A percentile compares a stretch with the other conserved stretches of the same genome.
Conservation (phyloP, 2,888 invertebrate species). For the Bhutanitis thaidina region DNA sequence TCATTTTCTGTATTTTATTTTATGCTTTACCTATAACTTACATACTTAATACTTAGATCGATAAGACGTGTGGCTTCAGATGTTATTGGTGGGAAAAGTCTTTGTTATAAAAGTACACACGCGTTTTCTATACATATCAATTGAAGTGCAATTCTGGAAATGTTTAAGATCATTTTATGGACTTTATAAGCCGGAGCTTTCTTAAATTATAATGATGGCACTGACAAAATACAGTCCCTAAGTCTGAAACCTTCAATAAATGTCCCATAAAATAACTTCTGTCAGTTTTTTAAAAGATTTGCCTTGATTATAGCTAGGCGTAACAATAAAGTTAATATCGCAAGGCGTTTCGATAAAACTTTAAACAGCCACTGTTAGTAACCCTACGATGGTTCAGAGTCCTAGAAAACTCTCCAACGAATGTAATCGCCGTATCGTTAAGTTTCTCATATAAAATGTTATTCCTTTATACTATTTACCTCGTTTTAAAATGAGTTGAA, state of each 20-base stretch:
- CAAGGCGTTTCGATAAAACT: background rate
- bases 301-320: constrained; percentile 1
- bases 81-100: constrained; percentile 76
- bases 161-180: constrained; percentile 29
- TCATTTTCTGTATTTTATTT: constrained; percentile 56
- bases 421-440: background rate
- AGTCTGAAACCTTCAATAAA: constrained; percentile 4
- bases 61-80: constrained; percentile 73
- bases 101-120: constrained; percentile 58
- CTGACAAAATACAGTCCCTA: constrained; percentile 46
- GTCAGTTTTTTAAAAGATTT: constrained; percentile 9
- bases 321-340: background rate
- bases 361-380: background rate
- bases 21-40: constrained; percentile 70
- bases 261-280: background rate
- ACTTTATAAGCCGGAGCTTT: constrained; percentile 32
- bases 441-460: background rate
- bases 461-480: constrained; percentile 9
- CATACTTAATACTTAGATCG: constrained; percentile 72
- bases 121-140: constrained; percentile 42
- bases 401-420: background rate
- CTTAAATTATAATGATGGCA: constrained; percentile 42
- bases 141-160: constrained; percentile 43
- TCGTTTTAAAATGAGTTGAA: constrained; percentile 9
- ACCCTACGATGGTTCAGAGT: background rate